Evolutionary conservation across 1,140 invertebrate species (phyloP).

Genomic region (Liolophura sinensis): DNA sequence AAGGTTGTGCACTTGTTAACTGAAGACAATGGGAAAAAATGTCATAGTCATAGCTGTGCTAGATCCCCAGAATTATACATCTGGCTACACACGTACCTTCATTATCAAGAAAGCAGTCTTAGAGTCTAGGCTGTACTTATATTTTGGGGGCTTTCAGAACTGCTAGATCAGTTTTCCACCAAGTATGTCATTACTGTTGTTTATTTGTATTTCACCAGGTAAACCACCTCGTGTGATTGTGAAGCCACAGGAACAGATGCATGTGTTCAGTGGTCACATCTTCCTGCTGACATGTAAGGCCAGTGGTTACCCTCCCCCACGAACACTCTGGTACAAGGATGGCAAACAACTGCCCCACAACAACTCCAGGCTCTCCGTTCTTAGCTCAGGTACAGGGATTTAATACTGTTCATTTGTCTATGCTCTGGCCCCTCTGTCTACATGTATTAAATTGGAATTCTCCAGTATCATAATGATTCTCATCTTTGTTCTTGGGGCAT

Average conservation of each 20-base stretch:
- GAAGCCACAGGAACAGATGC: slow-evolving; percentile 38
- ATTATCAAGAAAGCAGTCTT: neutral
- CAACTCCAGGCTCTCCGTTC: slow-evolving; percentile 28
- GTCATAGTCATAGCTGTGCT: neutral
- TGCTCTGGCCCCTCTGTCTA: too few relatives aligned
- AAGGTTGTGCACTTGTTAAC: too few relatives aligned
- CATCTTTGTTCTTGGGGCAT: too few relatives aligned
- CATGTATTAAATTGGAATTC: too few relatives aligned
- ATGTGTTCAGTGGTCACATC: slow-evolving; percentile 41
- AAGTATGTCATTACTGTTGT: neutral
- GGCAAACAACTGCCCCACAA: slow-evolving; percentile 32
- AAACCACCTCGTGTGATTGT: slow-evolving; percentile 40
- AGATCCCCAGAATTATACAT: neutral
- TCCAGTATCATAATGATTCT: too few relatives aligned
- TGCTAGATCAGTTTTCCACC: neutral
- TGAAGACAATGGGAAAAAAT: too few relatives aligned
- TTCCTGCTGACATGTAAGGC: slow-evolving; percentile 52
- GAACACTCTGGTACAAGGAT: slow-evolving; percentile 50
- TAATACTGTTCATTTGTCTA: neutral
- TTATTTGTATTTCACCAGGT: slow-evolving; percentile 1
- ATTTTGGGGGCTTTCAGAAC: neutral
- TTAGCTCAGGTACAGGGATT: slow-evolving; percentile 38
- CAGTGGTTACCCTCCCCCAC: slow-evolving; percentile 41
- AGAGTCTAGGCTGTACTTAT: neutral
- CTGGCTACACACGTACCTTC: neutral